phyloP scores from a whole-genome alignment of 35 echinoderm and acorn worm genomes.

The Lytechinus variegatus region DNA sequence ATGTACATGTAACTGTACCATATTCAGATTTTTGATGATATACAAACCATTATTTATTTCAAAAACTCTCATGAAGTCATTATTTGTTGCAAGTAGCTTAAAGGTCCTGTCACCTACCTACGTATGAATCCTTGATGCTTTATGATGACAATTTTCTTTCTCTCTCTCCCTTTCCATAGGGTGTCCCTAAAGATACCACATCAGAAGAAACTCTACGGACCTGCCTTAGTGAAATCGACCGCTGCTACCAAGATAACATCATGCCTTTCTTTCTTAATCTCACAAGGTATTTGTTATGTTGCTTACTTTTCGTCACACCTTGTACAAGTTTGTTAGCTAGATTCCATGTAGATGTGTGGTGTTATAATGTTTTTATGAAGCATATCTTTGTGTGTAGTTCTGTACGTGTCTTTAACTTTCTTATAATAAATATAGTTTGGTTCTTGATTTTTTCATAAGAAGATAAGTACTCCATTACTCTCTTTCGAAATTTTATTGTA shows the following conservation, averaged over 20 bases:
- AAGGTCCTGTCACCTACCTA: no score
- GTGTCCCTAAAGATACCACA: conserved; percentile 88
- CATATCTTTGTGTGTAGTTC: not conserved
- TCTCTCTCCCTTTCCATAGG: conserved; percentile 36
- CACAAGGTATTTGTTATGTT: conserved; percentile 63
- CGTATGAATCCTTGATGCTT: no score
- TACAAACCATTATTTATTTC: no score
- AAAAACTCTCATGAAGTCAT: no score
- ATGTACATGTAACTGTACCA: no score
- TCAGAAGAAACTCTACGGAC: conserved; percentile 84
- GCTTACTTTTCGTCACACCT: not conserved
- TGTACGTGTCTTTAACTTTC: not conserved
- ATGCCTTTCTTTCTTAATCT: conserved; percentile 96
- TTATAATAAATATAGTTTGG: not conserved
- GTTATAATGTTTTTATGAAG: not conserved
- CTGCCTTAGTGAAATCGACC: conserved; percentile 88
- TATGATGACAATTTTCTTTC: not conserved
- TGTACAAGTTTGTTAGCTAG: not conserved
- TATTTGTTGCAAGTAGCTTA: no score
- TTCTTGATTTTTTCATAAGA: not conserved
- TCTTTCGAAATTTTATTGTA: not conserved
- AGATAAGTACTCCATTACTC: not conserved
- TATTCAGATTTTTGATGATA: no score
- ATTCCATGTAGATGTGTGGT: not conserved
- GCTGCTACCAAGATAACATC: conserved; percentile 85